Percentiles rank a stretch among this genome's conserved stretches.
Conservation (phyloP, 2,888 invertebrate species). For the Laspeyria flexula region DNA sequence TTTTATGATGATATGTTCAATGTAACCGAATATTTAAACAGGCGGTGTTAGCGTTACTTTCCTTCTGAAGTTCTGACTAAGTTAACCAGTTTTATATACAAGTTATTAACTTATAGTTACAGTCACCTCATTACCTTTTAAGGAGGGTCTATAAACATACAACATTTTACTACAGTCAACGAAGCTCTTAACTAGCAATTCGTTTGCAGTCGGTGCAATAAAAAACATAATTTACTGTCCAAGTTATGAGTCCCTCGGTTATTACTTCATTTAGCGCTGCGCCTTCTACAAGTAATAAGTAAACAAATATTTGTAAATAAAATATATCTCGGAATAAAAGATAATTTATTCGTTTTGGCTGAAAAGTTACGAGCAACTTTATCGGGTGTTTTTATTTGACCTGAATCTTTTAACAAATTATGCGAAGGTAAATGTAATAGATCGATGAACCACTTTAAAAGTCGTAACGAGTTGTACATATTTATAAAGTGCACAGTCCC, state of each 20-base stretch:
- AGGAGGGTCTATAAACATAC: no score
- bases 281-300: neutral
- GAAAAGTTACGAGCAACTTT: neutral
- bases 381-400: constrained; percentile 7
- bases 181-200: neutral
- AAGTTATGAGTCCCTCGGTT: neutral
- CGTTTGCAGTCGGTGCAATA: neutral
- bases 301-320: neutral
- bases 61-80: no score
- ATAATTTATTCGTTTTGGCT: constrained; percentile 4
- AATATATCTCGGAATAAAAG: constrained; percentile 1
- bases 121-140: no score
- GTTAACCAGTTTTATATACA: no score
- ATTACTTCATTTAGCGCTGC: neutral
- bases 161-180: no score
- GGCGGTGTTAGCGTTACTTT: no score
- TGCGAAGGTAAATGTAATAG: constrained; percentile 4
- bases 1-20: no score
- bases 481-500: constrained; percentile 26
- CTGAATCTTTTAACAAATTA: constrained; percentile 1
- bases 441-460: constrained; percentile 5
- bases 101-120: no score
- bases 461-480: constrained; percentile 20
- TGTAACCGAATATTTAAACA: no score
- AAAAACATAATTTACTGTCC: neutral